Evolutionary conservation across 2,888 invertebrate genomes (phyloP), one percentile per base, ranked within the genome.

Genomic region (Tridacna crocea): DNA sequence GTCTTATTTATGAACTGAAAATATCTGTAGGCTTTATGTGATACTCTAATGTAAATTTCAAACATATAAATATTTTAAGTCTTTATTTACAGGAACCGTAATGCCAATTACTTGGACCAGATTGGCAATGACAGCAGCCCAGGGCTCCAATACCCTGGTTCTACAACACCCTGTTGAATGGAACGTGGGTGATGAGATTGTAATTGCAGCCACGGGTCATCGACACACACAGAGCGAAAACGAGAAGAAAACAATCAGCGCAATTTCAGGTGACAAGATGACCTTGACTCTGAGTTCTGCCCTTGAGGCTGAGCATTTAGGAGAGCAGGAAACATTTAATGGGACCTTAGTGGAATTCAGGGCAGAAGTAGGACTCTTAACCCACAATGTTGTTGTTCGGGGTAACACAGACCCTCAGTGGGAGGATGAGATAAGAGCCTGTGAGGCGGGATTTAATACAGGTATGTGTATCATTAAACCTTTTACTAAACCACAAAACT

Each of bases 171-270:
- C 82, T 17, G 89, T 89, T 8, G 82, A 85, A 36, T 89, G 89
- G 89, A 79, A 88, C 13, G 80, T 82, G 22, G 89, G 88, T 0
- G 93, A 93, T 79, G 83, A 92, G 80, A 91, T 94, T 58, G 92
- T 92, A 65, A 92, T 94, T n/a, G 93, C 94, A 8, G 89, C 93
- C 46, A 94, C 94, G 1, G 91, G 93, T 12, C 87, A 90, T 65
- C 85, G 86, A n/a, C 89, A 88, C 72, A 88, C 89, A 17, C 93
- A 93, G 84, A 87, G 80, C 46, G 90, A 94, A 76, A 93, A 85
- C 68, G 94, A 94, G 88, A 79, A 88, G 65, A 83, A 88, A 15
- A 88, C 74, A 0, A 93, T 94, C 24, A 55, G 85, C 13, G 80
- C 83, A 12, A 87, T 92, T 12, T 90, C 91, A 17, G 75, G 22